Base-by-base conservation (phyloP, 1,140 invertebrate genomes). In the Drosophila baimaii region DNA sequence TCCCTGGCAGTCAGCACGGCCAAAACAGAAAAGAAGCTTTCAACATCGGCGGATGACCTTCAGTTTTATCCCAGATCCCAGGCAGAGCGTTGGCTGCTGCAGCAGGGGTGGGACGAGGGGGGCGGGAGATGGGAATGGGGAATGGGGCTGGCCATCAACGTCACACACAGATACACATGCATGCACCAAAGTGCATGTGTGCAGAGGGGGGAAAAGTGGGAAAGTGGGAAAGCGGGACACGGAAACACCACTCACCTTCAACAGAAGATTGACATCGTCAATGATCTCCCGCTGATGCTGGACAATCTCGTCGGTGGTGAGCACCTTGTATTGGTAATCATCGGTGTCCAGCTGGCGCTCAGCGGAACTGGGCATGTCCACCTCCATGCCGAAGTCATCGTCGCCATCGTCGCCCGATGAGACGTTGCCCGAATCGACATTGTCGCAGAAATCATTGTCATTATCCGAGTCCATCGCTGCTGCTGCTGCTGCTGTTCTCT, bases 241-340 rank as follows among this genome's bases (percentile, higher is more conserved):
- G 23, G 27, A 49, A 54, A 35, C 9, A 27, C 25, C 43, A 49
- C 93, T 55, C 57, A 97, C 96, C 94, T 97, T 96, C 78, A 97
- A 95, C 81, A 97, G 96, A 57, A 94, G 95, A 92, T 97, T 97
- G 62, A 99, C 98, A 93, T 99, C 98, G 94, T 97, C 98, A 81
- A 99, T 99, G 89, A 95, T 98, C 93, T 99, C 98, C 46, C 98
- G 96, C 98, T 99, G 99, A 93, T 98, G 97, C 92, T 98, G 96
- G 57, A 99, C 97, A 92, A 99, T 98, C 94, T 98, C 95, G 91
- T 99, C 98, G 25, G 98, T 98, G 39, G 97, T 97, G 51, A 99
- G 93, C 65, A 99, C 97, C 93, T 98, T 96, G 93, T 96, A 98
- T 35, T 96, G 96, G 94, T 98, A 99, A 76, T 98, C 97, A 79